Conservation (phyloP, 2,888 invertebrate species). For the Escarpia spicata region DNA sequence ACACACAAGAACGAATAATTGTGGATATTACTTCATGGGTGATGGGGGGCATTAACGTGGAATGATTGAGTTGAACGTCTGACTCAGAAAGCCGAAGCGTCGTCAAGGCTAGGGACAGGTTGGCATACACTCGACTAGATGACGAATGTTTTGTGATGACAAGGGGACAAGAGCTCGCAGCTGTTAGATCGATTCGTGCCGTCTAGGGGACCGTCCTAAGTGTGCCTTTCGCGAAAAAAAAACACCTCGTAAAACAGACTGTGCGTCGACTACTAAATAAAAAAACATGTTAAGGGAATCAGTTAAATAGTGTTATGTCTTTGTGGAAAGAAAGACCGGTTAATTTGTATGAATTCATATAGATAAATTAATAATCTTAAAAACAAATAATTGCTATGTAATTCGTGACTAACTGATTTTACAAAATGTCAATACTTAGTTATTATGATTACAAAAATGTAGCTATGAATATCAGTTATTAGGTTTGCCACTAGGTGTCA, state of each 20-base stretch:
- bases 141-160: conserved; percentile 16
- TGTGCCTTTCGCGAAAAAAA: background rate
- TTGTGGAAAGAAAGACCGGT: background rate
- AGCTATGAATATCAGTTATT: no score
- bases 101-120: background rate
- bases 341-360: background rate
- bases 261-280: background rate
- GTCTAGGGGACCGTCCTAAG: background rate
- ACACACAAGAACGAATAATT: background rate
- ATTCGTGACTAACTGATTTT: no score
- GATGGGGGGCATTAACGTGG: background rate
- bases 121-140: conserved; percentile 6
- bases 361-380: background rate
- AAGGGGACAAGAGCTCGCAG: conserved; percentile 12
- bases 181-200: background rate
- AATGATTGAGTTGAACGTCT: conserved; percentile 4
- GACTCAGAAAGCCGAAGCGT: conserved; percentile 2
- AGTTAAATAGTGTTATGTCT: background rate
- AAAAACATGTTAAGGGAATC: background rate
- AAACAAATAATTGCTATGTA: background rate
- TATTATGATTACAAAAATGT: no score
- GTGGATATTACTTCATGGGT: background rate
- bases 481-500: no score
- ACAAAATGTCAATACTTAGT: no score
- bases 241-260: background rate